Evolutionary conservation across 1,140 invertebrate genomes (phyloP), one percentile per base, ranked within the genome.

Genomic region (Caenorhabditis tropicalis): DNA sequence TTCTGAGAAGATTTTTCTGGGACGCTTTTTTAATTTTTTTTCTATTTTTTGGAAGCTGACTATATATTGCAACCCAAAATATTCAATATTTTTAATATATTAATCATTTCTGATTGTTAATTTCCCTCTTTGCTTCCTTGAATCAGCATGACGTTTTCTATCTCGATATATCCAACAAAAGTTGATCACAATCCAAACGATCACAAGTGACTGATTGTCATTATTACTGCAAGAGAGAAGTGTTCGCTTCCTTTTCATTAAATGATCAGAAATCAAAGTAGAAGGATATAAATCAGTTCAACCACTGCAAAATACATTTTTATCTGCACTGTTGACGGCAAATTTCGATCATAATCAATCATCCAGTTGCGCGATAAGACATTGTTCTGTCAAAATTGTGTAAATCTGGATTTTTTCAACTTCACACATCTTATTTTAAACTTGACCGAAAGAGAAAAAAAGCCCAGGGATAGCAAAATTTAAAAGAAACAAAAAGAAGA

Each of bases 161-260:
- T 65, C 36, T 65, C 31, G 1, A 46, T n/a, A 7, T 51, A 16
- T 56, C 7, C 2, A 15, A 9, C 4, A 19, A 16, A 65, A 27
- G 24, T 24, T 56, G 53, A 24, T 19, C 53, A 56, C 4, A 65
- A 31, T 65, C 31, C 58, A 65, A 65, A 33, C 58, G 19, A 65
- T 65, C 58, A 36, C 58, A 65, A 29, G 36, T 65, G 58, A 65
- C 58, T 65, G 58, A 65, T 65, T 65, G 29, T 65, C 31, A n/a
- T 65, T 65, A 65, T 65, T 65, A 65, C 58, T 65, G 58, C 58
- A 65, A 33, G 29, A 65, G 7, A 31, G 33, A 65, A 65, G 58
- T 36, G 58, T 65, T 65, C 58, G 15, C 58, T 51, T 51, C 49
- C 49, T 51, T 51, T 56, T 10, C 6, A 10, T 10, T 27, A 21